A percentile compares a stretch with the other conserved stretches of the same genome.
Conservation (phyloP, 2,888 invertebrate species). For the Oxycera nigricornis region DNA sequence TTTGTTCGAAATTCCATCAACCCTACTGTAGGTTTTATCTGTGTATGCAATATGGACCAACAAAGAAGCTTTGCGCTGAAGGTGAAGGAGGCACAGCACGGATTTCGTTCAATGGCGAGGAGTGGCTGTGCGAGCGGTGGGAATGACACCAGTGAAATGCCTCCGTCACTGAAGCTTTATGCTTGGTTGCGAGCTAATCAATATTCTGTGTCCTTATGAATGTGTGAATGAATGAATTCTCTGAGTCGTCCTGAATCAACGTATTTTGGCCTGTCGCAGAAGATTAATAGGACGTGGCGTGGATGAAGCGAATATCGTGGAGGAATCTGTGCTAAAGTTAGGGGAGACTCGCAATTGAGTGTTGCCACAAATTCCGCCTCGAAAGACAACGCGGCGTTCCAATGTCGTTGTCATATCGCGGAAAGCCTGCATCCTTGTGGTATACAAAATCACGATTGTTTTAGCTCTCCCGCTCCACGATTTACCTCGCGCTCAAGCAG, state of each 20-base stretch:
- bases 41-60: not conserved
- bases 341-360: not conserved
- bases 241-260: not conserved
- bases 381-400: not conserved
- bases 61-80: too few species aligned
- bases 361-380: not conserved
- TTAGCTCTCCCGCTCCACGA: not conserved
- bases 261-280: not conserved
- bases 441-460: not conserved
- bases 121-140: not conserved
- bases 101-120: not conserved
- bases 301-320: not conserved
- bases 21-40: not conserved
- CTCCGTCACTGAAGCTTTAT: not conserved
- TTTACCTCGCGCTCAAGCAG: not conserved
- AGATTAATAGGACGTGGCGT: not conserved
- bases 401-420: not conserved
- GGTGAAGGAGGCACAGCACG: not conserved
- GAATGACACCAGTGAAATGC: not conserved
- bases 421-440: not conserved
- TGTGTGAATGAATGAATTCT: slow-evolving; percentile 23
- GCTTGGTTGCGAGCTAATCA: slow-evolving; percentile 19
- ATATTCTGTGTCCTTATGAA: slow-evolving; percentile 30
- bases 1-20: not conserved
- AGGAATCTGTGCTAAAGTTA: not conserved